Evolutionary conservation across 2,113 vertebrate species (phyloP).

Genomic region (Peucedramus taeniatus): DNA sequence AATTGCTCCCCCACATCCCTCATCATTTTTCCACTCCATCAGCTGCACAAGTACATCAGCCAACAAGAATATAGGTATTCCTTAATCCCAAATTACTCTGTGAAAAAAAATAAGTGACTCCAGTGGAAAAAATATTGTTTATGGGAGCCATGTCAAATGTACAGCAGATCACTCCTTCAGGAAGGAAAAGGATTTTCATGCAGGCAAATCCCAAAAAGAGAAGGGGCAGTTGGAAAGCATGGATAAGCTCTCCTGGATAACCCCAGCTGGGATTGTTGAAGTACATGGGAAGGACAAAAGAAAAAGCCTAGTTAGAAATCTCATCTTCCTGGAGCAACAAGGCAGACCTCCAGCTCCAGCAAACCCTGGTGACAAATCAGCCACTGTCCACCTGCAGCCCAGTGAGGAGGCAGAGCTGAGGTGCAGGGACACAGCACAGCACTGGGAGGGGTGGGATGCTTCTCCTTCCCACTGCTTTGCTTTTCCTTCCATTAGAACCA

Average conservation of each 20-base stretch:
- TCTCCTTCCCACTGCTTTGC: not conserved
- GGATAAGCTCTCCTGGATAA: not conserved
- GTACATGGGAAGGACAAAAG: not conserved
- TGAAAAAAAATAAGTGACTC: not conserved
- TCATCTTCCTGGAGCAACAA: not conserved
- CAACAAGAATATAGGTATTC: not conserved
- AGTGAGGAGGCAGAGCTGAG: accelerated
- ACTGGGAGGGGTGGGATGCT: accelerated
- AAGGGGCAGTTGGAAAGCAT: not conserved
- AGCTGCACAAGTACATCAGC: not conserved
- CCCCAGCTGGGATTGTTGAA: not conserved
- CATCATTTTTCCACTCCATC: not conserved
- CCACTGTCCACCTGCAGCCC: not conserved
- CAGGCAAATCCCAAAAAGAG: not conserved
- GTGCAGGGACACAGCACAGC: accelerated
- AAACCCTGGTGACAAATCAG: not conserved
- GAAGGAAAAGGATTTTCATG: not conserved
- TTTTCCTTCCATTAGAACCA: not conserved
- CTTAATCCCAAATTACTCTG: not conserved
- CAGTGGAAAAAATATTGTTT: not conserved
- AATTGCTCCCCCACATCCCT: accelerated
- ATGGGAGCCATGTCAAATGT: accelerated
- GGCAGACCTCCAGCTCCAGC: not conserved
- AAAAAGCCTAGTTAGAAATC: not conserved
- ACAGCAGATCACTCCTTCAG: not conserved